Evolutionary conservation across 2,113 vertebrate genomes (phyloP).

Genomic region (Hyaena hyaena): DNA sequence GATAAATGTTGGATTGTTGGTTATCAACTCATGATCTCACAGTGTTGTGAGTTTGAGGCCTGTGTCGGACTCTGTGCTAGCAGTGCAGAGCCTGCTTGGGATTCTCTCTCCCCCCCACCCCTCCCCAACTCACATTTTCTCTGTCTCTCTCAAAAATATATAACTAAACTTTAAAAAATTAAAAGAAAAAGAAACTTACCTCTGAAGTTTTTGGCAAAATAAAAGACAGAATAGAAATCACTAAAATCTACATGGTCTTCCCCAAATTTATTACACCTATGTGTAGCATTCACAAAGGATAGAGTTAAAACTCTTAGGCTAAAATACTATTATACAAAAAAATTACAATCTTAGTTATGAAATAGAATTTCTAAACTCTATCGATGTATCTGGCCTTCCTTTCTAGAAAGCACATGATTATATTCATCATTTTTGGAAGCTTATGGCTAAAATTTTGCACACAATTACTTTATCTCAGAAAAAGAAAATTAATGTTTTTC

Average conservation of each 20-base stretch:
- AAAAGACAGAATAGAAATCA: background rate
- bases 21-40: too few relatives aligned
- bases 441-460: background rate
- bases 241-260: background rate
- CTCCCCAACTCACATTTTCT: too few relatives aligned
- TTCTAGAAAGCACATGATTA: background rate
- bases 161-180: too few relatives aligned
- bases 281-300: background rate
- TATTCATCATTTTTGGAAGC: background rate
- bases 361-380: background rate
- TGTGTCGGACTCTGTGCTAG: too few relatives aligned
- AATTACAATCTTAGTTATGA: background rate
- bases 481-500: conserved; percentile 1
- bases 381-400: background rate
- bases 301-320: background rate
- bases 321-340: background rate
- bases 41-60: too few relatives aligned
- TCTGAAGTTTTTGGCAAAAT: background rate
- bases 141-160: too few relatives aligned
- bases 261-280: background rate
- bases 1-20: too few relatives aligned
- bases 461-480: background rate
- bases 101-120: too few relatives aligned
- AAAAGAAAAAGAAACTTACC: background rate
- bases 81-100: too few relatives aligned